Conservation (phyloP, 1,140 invertebrate species). For the Acyrthosiphon pisum region DNA sequence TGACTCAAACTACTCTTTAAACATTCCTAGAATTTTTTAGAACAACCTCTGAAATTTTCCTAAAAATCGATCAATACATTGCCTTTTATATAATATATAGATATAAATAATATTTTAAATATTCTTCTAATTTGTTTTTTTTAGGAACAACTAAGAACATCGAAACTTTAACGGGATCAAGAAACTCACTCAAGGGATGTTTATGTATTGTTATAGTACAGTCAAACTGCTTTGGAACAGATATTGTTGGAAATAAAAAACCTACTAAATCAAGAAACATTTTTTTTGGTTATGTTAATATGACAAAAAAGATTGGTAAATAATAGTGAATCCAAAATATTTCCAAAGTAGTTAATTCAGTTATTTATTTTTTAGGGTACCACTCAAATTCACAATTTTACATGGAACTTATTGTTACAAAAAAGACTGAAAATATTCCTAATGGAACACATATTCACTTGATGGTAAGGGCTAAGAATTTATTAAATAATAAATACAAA, state of each 20-base stretch:
- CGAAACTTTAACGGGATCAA: not conserved
- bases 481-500: not conserved
- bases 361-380: not conserved
- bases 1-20: not conserved
- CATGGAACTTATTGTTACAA: conserved; percentile 40
- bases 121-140: not conserved
- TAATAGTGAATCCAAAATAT: not conserved
- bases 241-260: not conserved
- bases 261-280: conserved; percentile 50
- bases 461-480: conserved; percentile 4
- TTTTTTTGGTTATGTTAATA: conserved; percentile 37
- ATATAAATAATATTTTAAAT: not conserved
- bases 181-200: conserved; percentile 9
- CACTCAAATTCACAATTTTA: not conserved
- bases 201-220: conserved; percentile 47
- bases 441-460: conserved; percentile 48
- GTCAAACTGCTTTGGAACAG: conserved; percentile 11
- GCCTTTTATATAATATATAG: not conserved
- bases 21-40: not conserved
- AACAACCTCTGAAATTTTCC: not conserved
- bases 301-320: conserved; percentile 44
- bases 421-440: conserved; percentile 50
- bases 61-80: not conserved
- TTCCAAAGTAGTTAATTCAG: not conserved
- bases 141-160: conserved; percentile 14